Conservation (phyloP, 2,888 invertebrate genomes). For the Steinernema scapterisci region DNA sequence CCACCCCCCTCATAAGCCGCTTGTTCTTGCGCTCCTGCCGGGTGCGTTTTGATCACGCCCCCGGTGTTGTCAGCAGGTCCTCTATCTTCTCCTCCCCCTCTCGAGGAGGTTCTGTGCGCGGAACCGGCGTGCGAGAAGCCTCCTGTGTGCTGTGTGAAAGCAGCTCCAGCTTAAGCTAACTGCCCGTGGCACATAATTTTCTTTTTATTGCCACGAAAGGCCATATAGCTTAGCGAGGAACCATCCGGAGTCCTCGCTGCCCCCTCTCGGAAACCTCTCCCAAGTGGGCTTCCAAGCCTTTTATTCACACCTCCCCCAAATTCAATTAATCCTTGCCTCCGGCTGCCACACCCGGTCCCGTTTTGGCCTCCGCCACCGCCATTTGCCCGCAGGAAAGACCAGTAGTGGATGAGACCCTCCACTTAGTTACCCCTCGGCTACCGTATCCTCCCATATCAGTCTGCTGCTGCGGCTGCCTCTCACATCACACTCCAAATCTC, state of each 20-base stretch:
- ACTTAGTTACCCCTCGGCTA: no score
- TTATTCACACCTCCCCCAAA: constrained; percentile 22
- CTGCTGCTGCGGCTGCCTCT: no score
- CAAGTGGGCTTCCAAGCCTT: background rate
- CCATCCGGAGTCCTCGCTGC: background rate
- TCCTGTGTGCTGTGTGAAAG: background rate
- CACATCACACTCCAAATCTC: background rate
- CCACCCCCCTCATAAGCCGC: background rate
- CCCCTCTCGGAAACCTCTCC: background rate
- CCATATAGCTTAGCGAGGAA: constrained; percentile 6
- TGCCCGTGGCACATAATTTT: constrained; percentile 25
- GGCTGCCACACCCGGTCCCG: background rate
- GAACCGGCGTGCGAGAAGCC: no score
- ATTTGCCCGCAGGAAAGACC: no score
- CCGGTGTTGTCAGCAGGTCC: no score
- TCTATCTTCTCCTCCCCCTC: no score
- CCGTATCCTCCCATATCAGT: no score
- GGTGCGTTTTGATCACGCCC: no score
- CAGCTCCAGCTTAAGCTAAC: background rate
- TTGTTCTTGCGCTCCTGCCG: no score
- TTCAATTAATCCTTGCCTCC: constrained; percentile 27
- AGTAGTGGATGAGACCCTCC: no score
- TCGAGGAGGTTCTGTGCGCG: no score
- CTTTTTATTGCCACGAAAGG: constrained; percentile 14
- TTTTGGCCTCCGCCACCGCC: no score